A percentile compares a stretch with the other conserved stretches of the same genome.
Evolutionary conservation across 2,888 invertebrate genomes (phyloP).

Genomic region (Dioctria linearis): DNA sequence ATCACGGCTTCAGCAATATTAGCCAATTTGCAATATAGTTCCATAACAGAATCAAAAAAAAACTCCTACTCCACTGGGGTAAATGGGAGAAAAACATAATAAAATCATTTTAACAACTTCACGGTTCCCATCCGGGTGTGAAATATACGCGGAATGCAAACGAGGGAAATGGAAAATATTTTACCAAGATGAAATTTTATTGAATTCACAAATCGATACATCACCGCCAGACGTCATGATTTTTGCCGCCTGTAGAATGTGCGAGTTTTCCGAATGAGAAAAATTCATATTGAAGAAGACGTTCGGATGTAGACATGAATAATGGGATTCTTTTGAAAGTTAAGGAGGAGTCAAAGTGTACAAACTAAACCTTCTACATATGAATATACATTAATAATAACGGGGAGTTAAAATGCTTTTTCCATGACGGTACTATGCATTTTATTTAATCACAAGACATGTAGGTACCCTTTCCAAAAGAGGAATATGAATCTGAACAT

Average conservation of each 20-base stretch:
- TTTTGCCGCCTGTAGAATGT: conserved; percentile 5
- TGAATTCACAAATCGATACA: conserved; percentile 29
- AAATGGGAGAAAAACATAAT: not conserved
- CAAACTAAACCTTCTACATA: too few relatives aligned
- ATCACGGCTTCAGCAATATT: conserved; percentile 1
- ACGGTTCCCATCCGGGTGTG: not conserved
- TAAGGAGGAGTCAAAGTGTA: not conserved
- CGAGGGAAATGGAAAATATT: not conserved
- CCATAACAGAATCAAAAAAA: conserved; percentile 27
- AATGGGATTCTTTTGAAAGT: not conserved
- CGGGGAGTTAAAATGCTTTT: too few relatives aligned
- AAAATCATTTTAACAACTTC: conserved; percentile 21
- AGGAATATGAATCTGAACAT: too few relatives aligned
- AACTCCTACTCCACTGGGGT: conserved; percentile 6
- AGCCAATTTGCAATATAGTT: conserved; percentile 38
- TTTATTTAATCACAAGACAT: too few relatives aligned
- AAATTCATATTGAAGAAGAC: not conserved
- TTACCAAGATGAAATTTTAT: conserved; percentile 13
- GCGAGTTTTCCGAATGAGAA: not conserved
- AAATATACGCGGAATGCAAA: not conserved
- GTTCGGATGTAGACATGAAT: not conserved
- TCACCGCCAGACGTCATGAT: conserved; percentile 30
- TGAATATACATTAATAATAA: too few relatives aligned
- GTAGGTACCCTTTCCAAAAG: too few relatives aligned
- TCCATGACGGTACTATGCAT: too few relatives aligned